Conservation (phyloP, 2,113 vertebrate species). For the Leucoraja erinaceus region DNA sequence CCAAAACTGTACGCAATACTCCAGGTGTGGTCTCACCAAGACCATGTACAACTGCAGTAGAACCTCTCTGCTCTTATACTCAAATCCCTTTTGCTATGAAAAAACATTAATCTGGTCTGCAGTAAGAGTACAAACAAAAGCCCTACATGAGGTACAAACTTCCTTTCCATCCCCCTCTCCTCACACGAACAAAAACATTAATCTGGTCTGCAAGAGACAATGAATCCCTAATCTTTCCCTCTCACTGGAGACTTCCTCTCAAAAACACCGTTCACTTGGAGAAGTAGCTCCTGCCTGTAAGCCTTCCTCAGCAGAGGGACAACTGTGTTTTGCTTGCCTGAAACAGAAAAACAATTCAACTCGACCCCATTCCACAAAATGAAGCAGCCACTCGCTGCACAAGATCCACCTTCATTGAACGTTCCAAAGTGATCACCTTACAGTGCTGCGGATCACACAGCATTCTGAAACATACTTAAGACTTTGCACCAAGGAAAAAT, state of each 20-base stretch:
- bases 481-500: conserved; percentile 23
- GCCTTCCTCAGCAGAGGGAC: background rate
- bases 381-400: background rate
- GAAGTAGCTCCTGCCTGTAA: background rate
- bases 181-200: background rate
- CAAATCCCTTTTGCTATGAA: too few species aligned
- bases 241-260: background rate
- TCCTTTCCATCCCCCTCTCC: conserved; percentile 8
- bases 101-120: too few species aligned
- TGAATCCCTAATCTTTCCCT: background rate
- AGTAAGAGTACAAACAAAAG: background rate
- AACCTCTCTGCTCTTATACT: too few species aligned
- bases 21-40: too few species aligned
- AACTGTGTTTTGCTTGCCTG: background rate
- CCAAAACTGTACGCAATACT: too few species aligned
- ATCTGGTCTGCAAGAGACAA: background rate
- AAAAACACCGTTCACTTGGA: background rate
- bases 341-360: background rate
- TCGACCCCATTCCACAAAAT: background rate
- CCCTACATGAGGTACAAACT: background rate
- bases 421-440: background rate
- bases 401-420: background rate
- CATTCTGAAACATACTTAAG: background rate
- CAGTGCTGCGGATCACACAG: background rate
- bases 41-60: too few species aligned